phyloP scores from a whole-genome alignment of 1,140 invertebrate species.

The Cataglyphis hispanica region DNA sequence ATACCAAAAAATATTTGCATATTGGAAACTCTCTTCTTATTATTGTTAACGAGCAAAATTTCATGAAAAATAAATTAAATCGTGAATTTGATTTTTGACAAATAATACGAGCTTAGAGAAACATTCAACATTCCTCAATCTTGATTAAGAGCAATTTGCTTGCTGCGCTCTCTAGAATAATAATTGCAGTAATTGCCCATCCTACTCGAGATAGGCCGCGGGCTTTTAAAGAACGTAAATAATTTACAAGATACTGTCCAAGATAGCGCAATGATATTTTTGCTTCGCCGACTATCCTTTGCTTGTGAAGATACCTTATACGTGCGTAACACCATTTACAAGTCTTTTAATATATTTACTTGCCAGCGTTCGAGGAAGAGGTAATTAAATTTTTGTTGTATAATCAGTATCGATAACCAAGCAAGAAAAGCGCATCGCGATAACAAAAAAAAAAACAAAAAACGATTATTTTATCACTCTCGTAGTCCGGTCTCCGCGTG shows the following conservation, averaged over 20 bases:
- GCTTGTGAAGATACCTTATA: not conserved
- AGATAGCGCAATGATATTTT: constrained; percentile 42
- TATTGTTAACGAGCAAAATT: not conserved
- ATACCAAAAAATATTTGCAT: not conserved
- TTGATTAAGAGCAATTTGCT: constrained; percentile 36
- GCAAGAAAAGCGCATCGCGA: no score
- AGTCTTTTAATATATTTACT: constrained; percentile 44
- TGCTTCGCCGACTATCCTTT: not conserved
- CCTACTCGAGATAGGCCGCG: not conserved
- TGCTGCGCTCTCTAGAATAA: not conserved
- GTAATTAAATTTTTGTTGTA: constrained; percentile 16
- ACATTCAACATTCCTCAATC: not conserved
- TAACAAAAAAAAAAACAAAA: constrained; percentile 38
- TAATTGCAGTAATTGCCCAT: constrained; percentile 51
- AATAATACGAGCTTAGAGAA: not conserved
- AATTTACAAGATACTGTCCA: constrained; percentile 8
- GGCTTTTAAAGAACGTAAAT: constrained; percentile 51
- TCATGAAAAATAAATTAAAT: not conserved
- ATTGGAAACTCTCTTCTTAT: not conserved
- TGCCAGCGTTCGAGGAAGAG: not conserved
- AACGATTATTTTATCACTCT: not conserved
- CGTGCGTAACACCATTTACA: not conserved
- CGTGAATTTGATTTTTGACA: not conserved
- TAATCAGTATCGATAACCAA: constrained; percentile 33
- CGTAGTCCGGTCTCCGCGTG: not conserved